phyloP scores from a whole-genome alignment of 2,797 vertebrate species.

The Ctenopoma multispine region DNA sequence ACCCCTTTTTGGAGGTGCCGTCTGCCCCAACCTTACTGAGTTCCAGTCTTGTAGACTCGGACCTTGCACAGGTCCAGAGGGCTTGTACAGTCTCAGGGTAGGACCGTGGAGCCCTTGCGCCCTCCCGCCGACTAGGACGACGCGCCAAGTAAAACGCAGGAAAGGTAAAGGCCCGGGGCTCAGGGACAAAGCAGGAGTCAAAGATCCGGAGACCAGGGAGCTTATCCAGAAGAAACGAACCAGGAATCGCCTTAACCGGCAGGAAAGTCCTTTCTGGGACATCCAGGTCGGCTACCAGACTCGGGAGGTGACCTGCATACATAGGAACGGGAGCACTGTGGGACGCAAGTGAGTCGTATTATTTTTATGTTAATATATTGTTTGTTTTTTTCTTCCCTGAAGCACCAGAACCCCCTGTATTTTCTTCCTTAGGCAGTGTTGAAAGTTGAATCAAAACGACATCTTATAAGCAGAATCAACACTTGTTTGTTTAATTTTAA shows the following conservation, averaged over 20 bases:
- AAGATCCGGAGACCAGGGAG: conserved; percentile 92
- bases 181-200: conserved; percentile 82
- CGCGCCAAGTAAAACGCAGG: conserved; percentile 83
- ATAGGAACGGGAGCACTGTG: conserved; percentile 89
- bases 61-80: conserved; percentile 87
- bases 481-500: not conserved
- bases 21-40: conserved; percentile 94
- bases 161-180: conserved; percentile 86
- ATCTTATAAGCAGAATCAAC: conserved; percentile 1
- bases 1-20: conserved; percentile 89
- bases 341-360: conserved; percentile 86
- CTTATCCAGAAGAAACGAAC: conserved; percentile 96
- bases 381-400: not conserved
- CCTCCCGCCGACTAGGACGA: conserved; percentile 81
- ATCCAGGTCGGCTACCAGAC: conserved; percentile 96
- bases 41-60: conserved; percentile 91
- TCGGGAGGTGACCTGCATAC: conserved; percentile 90
- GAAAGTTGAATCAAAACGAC: conserved; percentile 1
- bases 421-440: not conserved
- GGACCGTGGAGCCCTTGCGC: conserved; percentile 90
- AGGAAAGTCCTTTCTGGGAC: conserved; percentile 94
- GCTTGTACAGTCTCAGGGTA: conserved; percentile 88
- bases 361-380: conserved; percentile 13
- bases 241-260: conserved; percentile 93
- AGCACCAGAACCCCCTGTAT: not conserved